Conservation (phyloP, 2,888 invertebrate genomes). For the Amaurobius ferox region DNA sequence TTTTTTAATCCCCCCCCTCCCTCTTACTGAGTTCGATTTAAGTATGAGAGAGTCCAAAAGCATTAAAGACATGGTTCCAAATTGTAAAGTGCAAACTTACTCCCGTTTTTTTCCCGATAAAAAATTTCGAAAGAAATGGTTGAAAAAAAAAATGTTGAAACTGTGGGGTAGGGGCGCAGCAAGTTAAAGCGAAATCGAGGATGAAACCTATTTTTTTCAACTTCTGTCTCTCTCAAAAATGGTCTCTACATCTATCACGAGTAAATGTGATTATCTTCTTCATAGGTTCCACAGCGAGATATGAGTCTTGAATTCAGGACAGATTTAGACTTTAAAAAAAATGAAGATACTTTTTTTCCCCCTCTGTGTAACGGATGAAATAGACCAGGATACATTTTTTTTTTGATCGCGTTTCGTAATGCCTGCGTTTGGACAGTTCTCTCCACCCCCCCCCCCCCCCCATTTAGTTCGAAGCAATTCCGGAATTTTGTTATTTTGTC, state of each 20-base stretch:
- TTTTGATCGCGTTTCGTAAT: not conserved
- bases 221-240: constrained; percentile 23
- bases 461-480: not conserved
- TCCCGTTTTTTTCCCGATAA: constrained; percentile 20
- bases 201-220: constrained; percentile 45
- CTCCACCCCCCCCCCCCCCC: no score
- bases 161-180: constrained; percentile 50
- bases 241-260: constrained; percentile 62
- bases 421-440: constrained; percentile 9
- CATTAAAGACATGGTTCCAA: constrained; percentile 60
- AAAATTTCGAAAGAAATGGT: constrained; percentile 21
- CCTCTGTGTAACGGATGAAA: constrained; percentile 5
- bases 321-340: constrained; percentile 31
- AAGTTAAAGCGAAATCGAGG: constrained; percentile 68
- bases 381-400: not conserved
- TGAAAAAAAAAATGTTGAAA: constrained; percentile 30
- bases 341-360: not conserved
- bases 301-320: constrained; percentile 57
- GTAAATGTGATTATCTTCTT: constrained; percentile 68
- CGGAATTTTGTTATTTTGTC: not conserved
- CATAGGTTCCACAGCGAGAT: constrained; percentile 49
- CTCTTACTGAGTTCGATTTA: constrained; percentile 52
- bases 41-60: constrained; percentile 52
- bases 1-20: constrained; percentile 35
- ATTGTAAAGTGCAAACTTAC: constrained; percentile 71